These are phyloP conservation scores for Corella eumyota DNA, from an alignment of 23 tunicate species.

Conservation along the genomic window DNA sequence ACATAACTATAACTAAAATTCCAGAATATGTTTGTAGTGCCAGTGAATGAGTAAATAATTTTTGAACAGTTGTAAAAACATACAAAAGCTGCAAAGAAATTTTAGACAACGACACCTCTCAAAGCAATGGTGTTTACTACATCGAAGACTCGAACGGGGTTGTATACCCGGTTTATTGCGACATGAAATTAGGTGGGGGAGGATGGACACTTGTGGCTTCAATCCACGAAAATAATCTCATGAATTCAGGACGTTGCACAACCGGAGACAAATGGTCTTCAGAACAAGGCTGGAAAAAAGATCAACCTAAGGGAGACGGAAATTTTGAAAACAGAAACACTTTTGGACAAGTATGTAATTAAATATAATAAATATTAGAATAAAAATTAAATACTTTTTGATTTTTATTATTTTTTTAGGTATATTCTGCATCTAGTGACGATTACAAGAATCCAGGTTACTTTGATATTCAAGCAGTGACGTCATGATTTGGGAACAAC, in stretches of 20 bases:
- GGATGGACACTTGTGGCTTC: conserved; percentile 5
- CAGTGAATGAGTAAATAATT: too few species aligned
- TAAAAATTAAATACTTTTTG: too few species aligned
- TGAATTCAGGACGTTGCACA: conserved; percentile 4
- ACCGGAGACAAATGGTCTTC: conserved; percentile 24
- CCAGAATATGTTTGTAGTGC: too few species aligned
- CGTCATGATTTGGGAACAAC: conserved; percentile 47
- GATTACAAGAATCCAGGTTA: conserved; percentile 57
- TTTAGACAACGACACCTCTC: too few species aligned
- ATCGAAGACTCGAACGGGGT: conserved; percentile 9
- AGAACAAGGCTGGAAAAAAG: conserved; percentile 9
- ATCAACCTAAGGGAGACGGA: conserved; percentile 5
- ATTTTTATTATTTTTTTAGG: too few species aligned
- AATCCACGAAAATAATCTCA: conserved; percentile 4
- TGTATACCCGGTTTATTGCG: conserved; percentile 2
- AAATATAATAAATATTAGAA: too few species aligned
- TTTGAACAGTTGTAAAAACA: too few species aligned
- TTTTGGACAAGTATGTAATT: conserved; percentile 4
- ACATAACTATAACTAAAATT: too few species aligned
- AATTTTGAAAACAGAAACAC: conserved; percentile 14
- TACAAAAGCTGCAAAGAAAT: conserved; percentile 15
- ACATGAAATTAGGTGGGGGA: conserved; percentile 3
- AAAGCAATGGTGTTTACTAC: conserved; percentile 12
- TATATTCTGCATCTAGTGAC: conserved; percentile 39
- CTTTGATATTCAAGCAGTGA: conserved; percentile 35